Evolutionary conservation across 2,888 invertebrate species (phyloP).

Genomic region (Zonitis immaculata): DNA sequence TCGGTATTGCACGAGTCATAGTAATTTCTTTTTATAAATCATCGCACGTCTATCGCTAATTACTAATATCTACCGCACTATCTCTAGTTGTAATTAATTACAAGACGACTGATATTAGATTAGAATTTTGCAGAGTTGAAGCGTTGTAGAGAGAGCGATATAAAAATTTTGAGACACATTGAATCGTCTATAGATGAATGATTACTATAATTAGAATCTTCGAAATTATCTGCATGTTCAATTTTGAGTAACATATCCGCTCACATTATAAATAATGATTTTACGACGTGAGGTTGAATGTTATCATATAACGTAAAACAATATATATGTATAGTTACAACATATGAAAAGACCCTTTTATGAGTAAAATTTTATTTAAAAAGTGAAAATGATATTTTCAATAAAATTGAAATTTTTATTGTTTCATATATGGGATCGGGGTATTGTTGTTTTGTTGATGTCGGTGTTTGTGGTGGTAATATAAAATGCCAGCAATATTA

Average conservation of each 20-base stretch:
- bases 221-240: background rate
- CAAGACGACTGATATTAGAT: background rate
- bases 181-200: background rate
- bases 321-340: too few relatives aligned
- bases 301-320: background rate
- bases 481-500: background rate
- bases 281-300: background rate
- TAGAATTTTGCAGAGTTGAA: background rate
- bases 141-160: background rate
- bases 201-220: background rate
- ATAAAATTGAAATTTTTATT: background rate
- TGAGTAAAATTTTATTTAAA: background rate
- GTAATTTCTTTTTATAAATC: slow-evolving; percentile 15
- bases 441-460: background rate
- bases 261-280: slow-evolving; percentile 1
- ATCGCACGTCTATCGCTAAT: slow-evolving; percentile 27
- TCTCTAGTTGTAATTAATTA: background rate
- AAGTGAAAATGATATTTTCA: background rate
- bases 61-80: background rate
- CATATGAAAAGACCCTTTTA: background rate
- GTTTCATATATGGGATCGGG: background rate
- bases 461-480: background rate
- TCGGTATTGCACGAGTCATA: slow-evolving; percentile 1
- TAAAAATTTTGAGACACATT: slow-evolving; percentile 1
- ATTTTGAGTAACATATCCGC: background rate